Base-by-base conservation (phyloP, 2,113 vertebrate species). In the Nerophis lumbriciformis region DNA sequence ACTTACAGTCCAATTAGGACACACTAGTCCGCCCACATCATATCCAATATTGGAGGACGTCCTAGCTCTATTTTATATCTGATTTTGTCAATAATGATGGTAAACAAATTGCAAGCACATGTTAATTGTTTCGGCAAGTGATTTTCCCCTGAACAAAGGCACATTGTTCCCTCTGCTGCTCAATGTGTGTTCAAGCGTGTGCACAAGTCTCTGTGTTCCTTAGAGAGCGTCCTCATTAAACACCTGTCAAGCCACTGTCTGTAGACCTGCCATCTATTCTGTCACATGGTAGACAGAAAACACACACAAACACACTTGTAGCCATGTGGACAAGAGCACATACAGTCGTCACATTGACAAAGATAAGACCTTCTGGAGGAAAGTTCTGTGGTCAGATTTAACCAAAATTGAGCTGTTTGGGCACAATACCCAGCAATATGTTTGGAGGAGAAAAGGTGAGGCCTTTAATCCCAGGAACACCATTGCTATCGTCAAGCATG, bases 141-240 rank as follows among this genome's bases (percentile, higher is more conserved):
- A 81, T 71, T 55, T 51, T 48, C 48, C 48, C 19, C 19, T 19
- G 19, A 19, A 19, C 19, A 19, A 19, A 19, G 19, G 19, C 19
- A 2, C 19, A 19, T 70, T 10, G 47, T 78, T 70, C 47, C 49
- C 47, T 44, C 28, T 21, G 12, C 44, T 62, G 49, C 19, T 64
- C 50, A n/a, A 8, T 55, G 36, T 55, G 54, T 55, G 59, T 55
- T 53, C 35, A 48, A 19, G 28, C 65, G 56, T 61, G 58, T 76
- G 42, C 42, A 44, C 10, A 8, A 11, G 58, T 48, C 39, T 65
- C 63, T 77, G 47, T 72, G 67, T 38, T 84, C 75, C 75, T 76
- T 59, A 71, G 75, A 68, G 68, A 79, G 69, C 59, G 59, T 74
- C 72, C 83, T 86, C 79, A 83, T 86, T 85, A 86, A 86, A 85